A percentile compares a stretch with the other conserved stretches of the same genome.
These are phyloP conservation scores for Atrichornis clamosus DNA, from an alignment of 2,113 vertebrate species.

Conservation along the genomic window DNA sequence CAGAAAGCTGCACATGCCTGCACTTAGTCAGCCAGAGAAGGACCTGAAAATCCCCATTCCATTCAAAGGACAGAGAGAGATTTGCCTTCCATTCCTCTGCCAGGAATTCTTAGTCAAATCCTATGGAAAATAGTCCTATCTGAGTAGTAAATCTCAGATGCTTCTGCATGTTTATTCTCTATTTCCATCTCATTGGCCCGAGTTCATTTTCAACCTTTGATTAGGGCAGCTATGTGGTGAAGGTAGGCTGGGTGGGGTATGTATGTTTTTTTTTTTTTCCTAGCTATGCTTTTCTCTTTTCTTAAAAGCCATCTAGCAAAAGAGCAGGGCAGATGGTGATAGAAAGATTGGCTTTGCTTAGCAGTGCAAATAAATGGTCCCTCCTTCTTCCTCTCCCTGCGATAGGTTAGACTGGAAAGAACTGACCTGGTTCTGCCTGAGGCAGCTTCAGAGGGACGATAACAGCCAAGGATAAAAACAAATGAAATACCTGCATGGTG, in stretches of 20 bases:
- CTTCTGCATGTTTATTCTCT: constrained; percentile 50
- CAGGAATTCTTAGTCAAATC: constrained; percentile 60
- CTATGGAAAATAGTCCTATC: constrained; percentile 62
- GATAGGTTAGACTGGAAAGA: constrained; percentile 48
- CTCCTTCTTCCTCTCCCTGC: not conserved
- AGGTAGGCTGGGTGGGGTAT: not conserved
- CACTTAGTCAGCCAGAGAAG: constrained; percentile 1
- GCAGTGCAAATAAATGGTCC: constrained; percentile 40
- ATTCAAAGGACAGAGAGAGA: constrained; percentile 7
- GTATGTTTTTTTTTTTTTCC: not conserved
- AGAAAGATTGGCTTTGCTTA: constrained; percentile 41
- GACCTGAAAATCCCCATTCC: constrained; percentile 65
- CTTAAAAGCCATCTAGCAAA: not conserved
- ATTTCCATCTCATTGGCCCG: constrained; percentile 45
- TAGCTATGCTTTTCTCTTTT: not conserved
- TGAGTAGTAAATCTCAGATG: constrained; percentile 58
- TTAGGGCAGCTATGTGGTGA: constrained; percentile 1
- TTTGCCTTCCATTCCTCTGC: constrained; percentile 41
- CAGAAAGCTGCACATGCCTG: constrained; percentile 12
- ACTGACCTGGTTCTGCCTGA: constrained; percentile 52
- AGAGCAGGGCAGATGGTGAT: constrained; percentile 12
- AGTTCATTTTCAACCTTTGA: constrained; percentile 58
- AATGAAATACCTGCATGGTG: constrained; percentile 1
- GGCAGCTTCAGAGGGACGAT: constrained; percentile 30
- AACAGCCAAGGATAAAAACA: constrained; percentile 42